A percentile compares a stretch with the other conserved stretches of the same genome.
Evolutionary conservation across 2,888 invertebrate species (phyloP).

Genomic region (Pristionchus japonicus): DNA sequence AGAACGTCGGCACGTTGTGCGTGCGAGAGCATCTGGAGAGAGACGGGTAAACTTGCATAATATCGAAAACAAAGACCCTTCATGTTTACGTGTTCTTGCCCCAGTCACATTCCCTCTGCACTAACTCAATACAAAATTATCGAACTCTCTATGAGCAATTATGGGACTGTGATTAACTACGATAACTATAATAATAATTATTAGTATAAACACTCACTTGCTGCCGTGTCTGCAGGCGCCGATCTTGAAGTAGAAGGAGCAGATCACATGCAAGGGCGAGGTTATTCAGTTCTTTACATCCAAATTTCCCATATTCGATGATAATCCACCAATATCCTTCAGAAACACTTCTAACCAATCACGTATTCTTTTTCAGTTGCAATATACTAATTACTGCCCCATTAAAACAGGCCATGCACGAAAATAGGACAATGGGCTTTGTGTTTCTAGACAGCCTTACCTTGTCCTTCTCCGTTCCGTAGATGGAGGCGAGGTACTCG

Average conservation of each 20-base stretch:
- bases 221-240: constrained; percentile 99
- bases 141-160: too few species aligned
- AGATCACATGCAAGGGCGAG: constrained; percentile 83
- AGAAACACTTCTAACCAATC: too few species aligned
- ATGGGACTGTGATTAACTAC: background rate
- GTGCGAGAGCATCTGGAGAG: constrained; percentile 89
- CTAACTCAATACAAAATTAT: background rate
- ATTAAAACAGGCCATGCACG: too few species aligned
- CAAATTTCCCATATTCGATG: too few species aligned
- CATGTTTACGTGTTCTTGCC: too few species aligned
- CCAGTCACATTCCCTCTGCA: background rate
- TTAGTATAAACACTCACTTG: constrained; percentile 77
- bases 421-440: too few species aligned
- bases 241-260: constrained; percentile 99
- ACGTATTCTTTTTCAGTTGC: too few species aligned
- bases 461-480: constrained; percentile 97
- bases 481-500: constrained; percentile 96
- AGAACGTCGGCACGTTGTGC: constrained; percentile 99
- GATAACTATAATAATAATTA: background rate
- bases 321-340: too few species aligned
- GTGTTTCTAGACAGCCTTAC: constrained; percentile 5
- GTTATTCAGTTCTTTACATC: too few species aligned
- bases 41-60: too few species aligned
- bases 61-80: background rate
- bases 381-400: too few species aligned